phyloP scores from a whole-genome alignment of 2,888 invertebrate genomes.

The Luperina nickerlii region DNA sequence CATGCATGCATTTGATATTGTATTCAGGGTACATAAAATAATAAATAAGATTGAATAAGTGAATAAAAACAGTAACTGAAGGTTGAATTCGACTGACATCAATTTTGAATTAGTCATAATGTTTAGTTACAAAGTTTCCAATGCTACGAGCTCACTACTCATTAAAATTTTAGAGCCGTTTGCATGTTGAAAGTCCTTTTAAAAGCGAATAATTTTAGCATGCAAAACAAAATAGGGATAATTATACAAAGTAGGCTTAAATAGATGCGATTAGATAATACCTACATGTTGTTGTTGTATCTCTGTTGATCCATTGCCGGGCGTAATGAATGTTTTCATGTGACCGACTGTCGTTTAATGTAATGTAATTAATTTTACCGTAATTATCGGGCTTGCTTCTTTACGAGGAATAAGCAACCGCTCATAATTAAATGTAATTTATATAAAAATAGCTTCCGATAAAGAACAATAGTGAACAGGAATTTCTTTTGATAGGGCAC shows the following conservation, averaged over 20 bases:
- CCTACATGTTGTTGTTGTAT: conserved; percentile 62
- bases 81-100: conserved; percentile 27
- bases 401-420: conserved; percentile 31
- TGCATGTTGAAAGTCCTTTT: conserved; percentile 62
- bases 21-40: neutral
- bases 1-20: conserved; percentile 23
- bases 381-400: conserved; percentile 46
- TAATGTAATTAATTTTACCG: conserved; percentile 60
- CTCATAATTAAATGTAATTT: conserved; percentile 27
- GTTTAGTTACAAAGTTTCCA: conserved; percentile 45
- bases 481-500: conserved; percentile 39
- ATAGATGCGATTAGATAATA: conserved; percentile 66
- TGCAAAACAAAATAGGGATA: conserved; percentile 61
- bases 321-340: conserved; percentile 66
- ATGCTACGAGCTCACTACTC: conserved; percentile 42
- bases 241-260: conserved; percentile 66
- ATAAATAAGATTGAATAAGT: neutral
- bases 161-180: conserved; percentile 60
- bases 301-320: conserved; percentile 67
- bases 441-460: conserved; percentile 29
- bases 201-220: conserved; percentile 58
- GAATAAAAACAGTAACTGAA: neutral
- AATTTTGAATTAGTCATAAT: conserved; percentile 47
- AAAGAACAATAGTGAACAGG: conserved; percentile 44
- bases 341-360: conserved; percentile 59